Percentiles rank a stretch among this genome's conserved stretches.
Conservation (phyloP, 2,113 vertebrate species). For the Melanotaenia duboulayi region DNA sequence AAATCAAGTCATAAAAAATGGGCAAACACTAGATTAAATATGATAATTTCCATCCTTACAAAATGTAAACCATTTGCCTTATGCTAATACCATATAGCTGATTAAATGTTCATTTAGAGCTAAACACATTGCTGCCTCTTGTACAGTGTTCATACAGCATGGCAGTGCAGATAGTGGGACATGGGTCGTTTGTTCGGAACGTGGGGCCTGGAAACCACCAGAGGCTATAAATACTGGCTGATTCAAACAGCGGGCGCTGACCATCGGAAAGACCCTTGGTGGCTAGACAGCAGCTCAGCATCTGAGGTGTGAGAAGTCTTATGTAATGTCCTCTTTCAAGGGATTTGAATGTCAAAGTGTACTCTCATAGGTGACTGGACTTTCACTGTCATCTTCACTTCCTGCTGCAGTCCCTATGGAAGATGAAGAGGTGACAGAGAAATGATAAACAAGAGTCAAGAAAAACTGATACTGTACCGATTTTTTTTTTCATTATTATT, state of each 20-base stretch:
- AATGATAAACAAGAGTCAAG: not conserved
- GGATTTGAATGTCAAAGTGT: conserved; percentile 73
- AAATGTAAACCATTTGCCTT: conserved; percentile 30
- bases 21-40: conserved; percentile 2
- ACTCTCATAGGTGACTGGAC: conserved; percentile 81
- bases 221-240: conserved; percentile 60
- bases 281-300: conserved; percentile 43
- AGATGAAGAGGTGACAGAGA: not conserved
- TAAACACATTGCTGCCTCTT: conserved; percentile 1
- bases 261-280: conserved; percentile 46
- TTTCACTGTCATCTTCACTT: conserved; percentile 60
- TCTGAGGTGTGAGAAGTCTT: conserved; percentile 32
- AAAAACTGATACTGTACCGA: not conserved
- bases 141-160: not conserved
- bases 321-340: conserved; percentile 13
- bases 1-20: conserved; percentile 8
- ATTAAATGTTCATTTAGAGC: conserved; percentile 8
- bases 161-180: conserved; percentile 23
- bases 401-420: conserved; percentile 53
- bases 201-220: conserved; percentile 41
- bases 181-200: conserved; percentile 40
- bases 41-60: conserved; percentile 6
- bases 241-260: conserved; percentile 40
- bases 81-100: not conserved
- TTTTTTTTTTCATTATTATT: not conserved